These are phyloP conservation scores for Atractosteus spatula DNA, from an alignment of 2,113 vertebrate species.

Conservation along the genomic window DNA sequence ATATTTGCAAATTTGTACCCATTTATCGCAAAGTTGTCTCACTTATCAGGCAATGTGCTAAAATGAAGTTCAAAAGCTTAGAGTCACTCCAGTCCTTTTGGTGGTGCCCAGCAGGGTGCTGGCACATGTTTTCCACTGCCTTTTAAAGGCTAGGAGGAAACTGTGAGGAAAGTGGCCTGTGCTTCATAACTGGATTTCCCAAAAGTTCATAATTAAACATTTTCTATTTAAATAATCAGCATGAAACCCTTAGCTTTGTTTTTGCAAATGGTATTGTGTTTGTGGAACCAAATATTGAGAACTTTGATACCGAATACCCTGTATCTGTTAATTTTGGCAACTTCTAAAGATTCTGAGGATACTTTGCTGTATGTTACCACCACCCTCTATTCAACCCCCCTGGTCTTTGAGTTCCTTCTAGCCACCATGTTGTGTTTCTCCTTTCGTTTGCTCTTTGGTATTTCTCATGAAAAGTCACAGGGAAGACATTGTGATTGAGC, in stretches of 20 bases:
- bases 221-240: conserved; percentile 90
- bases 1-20: conserved; percentile 15
- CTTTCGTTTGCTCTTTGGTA: conserved; percentile 55
- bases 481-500: conserved; percentile 79
- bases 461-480: conserved; percentile 71
- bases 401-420: conserved; percentile 64
- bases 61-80: conserved; percentile 38
- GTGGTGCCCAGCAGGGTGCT: conserved; percentile 57
- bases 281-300: conserved; percentile 90
- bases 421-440: conserved; percentile 70
- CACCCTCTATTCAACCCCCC: conserved; percentile 65
- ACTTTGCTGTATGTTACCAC: conserved; percentile 73
- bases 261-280: conserved; percentile 85
- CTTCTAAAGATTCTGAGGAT: conserved; percentile 81
- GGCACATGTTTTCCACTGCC: conserved; percentile 62
- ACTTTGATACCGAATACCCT: conserved; percentile 95
- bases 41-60: conserved; percentile 11
- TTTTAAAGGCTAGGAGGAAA: conserved; percentile 67
- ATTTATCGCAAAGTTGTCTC: conserved; percentile 14
- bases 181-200: conserved; percentile 84
- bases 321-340: conserved; percentile 96
- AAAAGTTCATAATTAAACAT: conserved; percentile 90
- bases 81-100: conserved; percentile 24
- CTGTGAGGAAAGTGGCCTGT: conserved; percentile 65
- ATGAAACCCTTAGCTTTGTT: conserved; percentile 83